A percentile compares a stretch with the other conserved stretches of the same genome.
Conservation (phyloP, 2,888 invertebrate species). For the Cephonodes hylas region DNA sequence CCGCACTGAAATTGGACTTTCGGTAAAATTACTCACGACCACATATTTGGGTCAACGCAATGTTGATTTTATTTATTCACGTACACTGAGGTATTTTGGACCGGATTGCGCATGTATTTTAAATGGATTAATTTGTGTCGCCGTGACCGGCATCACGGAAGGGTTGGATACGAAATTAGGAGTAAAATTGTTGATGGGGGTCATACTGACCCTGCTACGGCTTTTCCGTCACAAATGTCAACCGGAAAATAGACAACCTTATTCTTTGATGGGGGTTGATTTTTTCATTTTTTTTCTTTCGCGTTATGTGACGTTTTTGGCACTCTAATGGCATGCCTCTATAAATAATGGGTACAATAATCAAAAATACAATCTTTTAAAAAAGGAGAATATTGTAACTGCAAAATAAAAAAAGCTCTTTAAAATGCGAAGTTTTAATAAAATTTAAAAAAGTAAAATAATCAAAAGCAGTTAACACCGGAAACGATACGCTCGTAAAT, state of each 20-base stretch:
- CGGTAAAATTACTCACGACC: constrained; percentile 30
- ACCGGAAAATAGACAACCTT: not conserved
- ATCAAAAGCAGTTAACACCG: constrained; percentile 17
- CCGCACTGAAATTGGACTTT: constrained; percentile 31
- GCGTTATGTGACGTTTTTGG: not conserved
- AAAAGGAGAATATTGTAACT: no score
- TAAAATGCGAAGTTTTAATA: no score
- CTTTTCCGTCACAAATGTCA: constrained; percentile 12
- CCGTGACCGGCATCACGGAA: constrained; percentile 47
- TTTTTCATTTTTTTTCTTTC: not conserved
- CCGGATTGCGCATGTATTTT: constrained; percentile 52
- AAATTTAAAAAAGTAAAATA: constrained; percentile 2
- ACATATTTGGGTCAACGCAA: constrained; percentile 34
- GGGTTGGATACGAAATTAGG: constrained; percentile 42
- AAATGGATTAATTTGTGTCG: constrained; percentile 61
- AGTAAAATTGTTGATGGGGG: constrained; percentile 43
- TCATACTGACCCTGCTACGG: constrained; percentile 16
- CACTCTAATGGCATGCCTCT: no score
- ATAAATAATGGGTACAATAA: no score
- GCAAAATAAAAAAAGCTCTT: no score
- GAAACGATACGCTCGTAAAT: constrained; percentile 14
- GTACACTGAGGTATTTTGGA: constrained; percentile 34
- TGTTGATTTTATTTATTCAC: constrained; percentile 50
- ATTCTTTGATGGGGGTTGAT: not conserved
- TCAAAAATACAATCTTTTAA: no score